phyloP scores from a whole-genome alignment of 2,888 invertebrate genomes.

The Drosophila affinis region DNA sequence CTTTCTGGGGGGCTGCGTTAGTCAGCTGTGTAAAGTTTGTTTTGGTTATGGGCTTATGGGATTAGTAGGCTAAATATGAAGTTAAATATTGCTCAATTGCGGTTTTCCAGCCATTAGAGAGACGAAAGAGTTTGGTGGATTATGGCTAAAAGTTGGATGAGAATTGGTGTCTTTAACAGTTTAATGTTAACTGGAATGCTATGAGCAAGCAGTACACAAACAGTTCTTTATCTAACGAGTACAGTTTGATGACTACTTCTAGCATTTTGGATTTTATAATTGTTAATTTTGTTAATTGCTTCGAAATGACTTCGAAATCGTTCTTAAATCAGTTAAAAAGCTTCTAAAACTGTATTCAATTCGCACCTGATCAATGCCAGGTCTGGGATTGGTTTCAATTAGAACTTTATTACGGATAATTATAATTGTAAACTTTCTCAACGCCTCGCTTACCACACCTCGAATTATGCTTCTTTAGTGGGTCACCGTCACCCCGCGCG shows the following conservation, averaged over 20 bases:
- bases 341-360: conserved; percentile 13
- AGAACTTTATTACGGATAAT: conserved; percentile 54
- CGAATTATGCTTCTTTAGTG: conserved; percentile 33
- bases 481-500: conserved; percentile 32
- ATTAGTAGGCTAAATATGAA: conserved; percentile 42
- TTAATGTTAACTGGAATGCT: not conserved
- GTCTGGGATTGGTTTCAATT: conserved; percentile 43
- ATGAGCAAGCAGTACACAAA: not conserved
- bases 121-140: conserved; percentile 5
- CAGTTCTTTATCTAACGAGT: not conserved
- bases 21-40: conserved; percentile 46
- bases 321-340: not conserved
- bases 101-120: conserved; percentile 11
- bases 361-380: conserved; percentile 29
- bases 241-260: not conserved
- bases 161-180: not conserved
- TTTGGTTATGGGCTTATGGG: conserved; percentile 40
- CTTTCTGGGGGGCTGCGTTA: conserved; percentile 5
- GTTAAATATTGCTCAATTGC: conserved; percentile 45
- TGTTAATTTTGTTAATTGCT: conserved; percentile 9
- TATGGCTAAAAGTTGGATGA: too few species aligned
- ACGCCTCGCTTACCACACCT: conserved; percentile 19
- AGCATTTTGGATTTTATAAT: not conserved
- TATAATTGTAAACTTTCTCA: conserved; percentile 56
- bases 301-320: conserved; percentile 4